Evolutionary conservation across 1,140 invertebrate genomes (phyloP), one percentile per base, ranked within the genome.

Genomic region (Drosophila oshimai): DNA sequence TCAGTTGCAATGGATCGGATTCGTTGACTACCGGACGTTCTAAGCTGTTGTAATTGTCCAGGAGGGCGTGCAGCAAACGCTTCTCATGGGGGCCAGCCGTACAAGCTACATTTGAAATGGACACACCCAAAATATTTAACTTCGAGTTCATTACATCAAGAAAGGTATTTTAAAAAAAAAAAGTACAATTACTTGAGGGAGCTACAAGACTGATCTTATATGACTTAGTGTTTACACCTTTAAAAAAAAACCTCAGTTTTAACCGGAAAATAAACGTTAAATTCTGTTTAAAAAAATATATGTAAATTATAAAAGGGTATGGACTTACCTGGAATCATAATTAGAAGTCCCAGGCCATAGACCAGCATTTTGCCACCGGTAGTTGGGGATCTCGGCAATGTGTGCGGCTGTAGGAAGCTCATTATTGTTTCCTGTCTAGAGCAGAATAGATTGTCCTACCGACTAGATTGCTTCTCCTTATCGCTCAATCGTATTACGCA

Each of bases 11-110:
- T 87, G 98, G 96, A 91, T 99, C 96, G 84, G 96, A 97, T 94
- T 99, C 98, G 93, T 99, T 99, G 89, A 95, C 95, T 77, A 99
- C 98, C 42, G 99, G 99, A 87, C 99, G 93, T 93, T 99, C 98
- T 92, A 99, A 94, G 83, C 96, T 95, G 93, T 99, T 99, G 94
- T 99, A 99, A 89, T 96, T 94, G 92, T 97, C 95, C 91, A 99
- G 94, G 75, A 99, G 95, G 90, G 97, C 94, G 92, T 97, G 95
- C 87, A 99, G 94, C 84, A 99, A 93, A 90, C 95, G 94, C 93
- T 97, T 97, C 93, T 99, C 98, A 92, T 98, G 96, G 86, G 95
- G 93, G 83, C 97, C 97, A 92, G 96, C 95, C 75, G 93, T 89
- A 86, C 94, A 95, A 84, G 93, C 96, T 96, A 91, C n/a, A 92